Evolutionary conservation across 2,113 vertebrate species (phyloP), one percentile per base, ranked within the genome.

Genomic region (Bubalus kerabau): DNA sequence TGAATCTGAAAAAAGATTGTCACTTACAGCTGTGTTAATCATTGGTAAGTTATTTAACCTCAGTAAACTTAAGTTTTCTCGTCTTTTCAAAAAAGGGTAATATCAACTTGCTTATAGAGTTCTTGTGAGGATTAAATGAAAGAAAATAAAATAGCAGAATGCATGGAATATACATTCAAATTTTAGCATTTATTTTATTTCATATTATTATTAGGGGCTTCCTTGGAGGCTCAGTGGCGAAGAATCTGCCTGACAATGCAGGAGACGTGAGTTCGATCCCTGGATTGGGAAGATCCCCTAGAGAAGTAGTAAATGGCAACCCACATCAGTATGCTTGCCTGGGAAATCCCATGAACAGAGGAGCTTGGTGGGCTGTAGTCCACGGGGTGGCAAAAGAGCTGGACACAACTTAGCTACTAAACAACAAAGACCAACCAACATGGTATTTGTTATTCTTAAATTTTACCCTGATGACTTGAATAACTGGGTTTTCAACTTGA

Each of bases 401-500:
- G 71, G 40, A 76, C 40, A 76, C 23, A 26, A 43, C 40, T 43
- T 43, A 43, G 40, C 71, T 26, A 26, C 23, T 26, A 43, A 76
- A 43, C 71, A 76, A 15, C 23, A 76, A 6, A 74, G 36, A 9
- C 21, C 59, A 74, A 36, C 57, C 15, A 36, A 21, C 12, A 9
- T 85, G 7, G 6, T 89, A 43, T 60, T 93, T 19, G 17, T 85
- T n/a, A 91, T 87, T 96, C 56, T 87, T 96, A 85, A 96, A 90
- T 91, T 95, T 60, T 89, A 56, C 21, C 24, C 48, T 46, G 7
- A 54, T 90, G 26, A 93, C 30, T 36, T 87, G 24, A 96, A 32
- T 93, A 84, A 54, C 90, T 95, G 71, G 74, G 9, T 92, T 95
- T 97, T 97, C 74, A 90, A 90, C 19, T 84, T 92, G 80, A 81